Evolutionary conservation across 2,113 vertebrate species (phyloP), one percentile per base, ranked within the genome.

Genomic region (Pardalotus punctatus): DNA sequence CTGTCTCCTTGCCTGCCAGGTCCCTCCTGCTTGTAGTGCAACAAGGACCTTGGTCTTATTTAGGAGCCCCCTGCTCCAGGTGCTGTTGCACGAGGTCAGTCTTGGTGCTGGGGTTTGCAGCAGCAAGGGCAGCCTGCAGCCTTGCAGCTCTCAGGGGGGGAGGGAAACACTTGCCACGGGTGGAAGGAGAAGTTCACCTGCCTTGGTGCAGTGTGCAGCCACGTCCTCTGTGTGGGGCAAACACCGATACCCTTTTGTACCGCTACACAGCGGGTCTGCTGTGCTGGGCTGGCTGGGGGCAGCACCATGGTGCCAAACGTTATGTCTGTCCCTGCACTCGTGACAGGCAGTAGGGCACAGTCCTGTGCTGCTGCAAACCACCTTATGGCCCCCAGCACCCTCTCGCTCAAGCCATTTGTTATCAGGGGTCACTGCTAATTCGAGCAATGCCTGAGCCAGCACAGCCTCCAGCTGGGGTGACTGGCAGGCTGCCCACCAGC

Each of bases 401-500:
- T 56, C 23, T 81, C 1, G 0, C 65, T 84, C 38, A 4, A 50
- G 56, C 57, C 13, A 61, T 35, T 87, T 4, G 8, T 54, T 90
- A 24, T 42, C 53, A 71, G 79, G 53, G 91, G 61, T 88, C 86
- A 79, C 66, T 72, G 82, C 86, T 85, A 56, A 76, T 92, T 88
- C 0, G 1, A 64, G 74, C 91, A 81, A 10, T 1, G 6, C 57
- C 67, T 88, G 72, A 48, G 83, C 19, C 81, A n/a, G 66, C 76
- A 43, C 45, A 82, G 57, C 70, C 43, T 81, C 94, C 91, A 79
- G 94, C 64, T 70, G 88, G 69, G 64, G 45, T 76, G 84, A 45
- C 36, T 73, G 81, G 85, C 81, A 71, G 65, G 31, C 79, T 90
- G 93, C 82, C 81, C 42, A n/a, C 47, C 1, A 0, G 65, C 60